Percentiles rank a stretch among this genome's conserved stretches.
These are phyloP conservation scores for Megatriorchis doriae DNA, from an alignment of 2,113 vertebrate species.

Conservation along the genomic window DNA sequence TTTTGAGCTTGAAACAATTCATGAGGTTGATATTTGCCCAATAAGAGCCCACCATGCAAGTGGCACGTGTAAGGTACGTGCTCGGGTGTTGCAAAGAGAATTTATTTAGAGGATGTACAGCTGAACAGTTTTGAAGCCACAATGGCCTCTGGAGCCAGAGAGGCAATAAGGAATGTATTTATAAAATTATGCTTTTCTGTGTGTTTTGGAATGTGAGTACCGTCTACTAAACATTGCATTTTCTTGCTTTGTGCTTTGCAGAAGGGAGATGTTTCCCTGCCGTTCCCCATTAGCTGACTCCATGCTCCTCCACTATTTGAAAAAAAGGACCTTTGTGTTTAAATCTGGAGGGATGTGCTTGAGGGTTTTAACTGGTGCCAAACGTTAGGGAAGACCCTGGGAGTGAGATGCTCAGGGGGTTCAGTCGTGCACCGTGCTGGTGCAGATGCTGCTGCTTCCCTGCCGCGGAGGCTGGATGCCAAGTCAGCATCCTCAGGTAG, in stretches of 20 bases:
- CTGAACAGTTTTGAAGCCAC: background rate
- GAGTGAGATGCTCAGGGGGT: background rate
- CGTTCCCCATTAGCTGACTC: background rate
- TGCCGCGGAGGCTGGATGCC: background rate
- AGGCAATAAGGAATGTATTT: background rate
- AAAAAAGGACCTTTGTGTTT: background rate
- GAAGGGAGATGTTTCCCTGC: background rate
- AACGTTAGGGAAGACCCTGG: background rate
- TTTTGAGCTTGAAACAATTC: background rate
- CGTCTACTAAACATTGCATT: background rate
- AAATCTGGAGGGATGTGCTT: background rate
- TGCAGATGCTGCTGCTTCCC: background rate
- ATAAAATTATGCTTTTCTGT: background rate
- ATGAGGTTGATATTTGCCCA: background rate
- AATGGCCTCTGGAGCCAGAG: background rate
- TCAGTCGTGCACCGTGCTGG: fast-evolving
- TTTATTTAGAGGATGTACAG: background rate
- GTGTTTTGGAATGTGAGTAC: background rate
- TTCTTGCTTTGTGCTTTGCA: background rate
- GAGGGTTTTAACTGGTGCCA: background rate
- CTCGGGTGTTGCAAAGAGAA: background rate
- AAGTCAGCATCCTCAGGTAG: fast-evolving
- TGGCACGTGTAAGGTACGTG: fast-evolving
- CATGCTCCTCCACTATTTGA: fast-evolving
- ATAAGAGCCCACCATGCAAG: background rate